Evolutionary conservation across 2,888 invertebrate species (phyloP).

Genomic region (Cepaea hortensis): DNA sequence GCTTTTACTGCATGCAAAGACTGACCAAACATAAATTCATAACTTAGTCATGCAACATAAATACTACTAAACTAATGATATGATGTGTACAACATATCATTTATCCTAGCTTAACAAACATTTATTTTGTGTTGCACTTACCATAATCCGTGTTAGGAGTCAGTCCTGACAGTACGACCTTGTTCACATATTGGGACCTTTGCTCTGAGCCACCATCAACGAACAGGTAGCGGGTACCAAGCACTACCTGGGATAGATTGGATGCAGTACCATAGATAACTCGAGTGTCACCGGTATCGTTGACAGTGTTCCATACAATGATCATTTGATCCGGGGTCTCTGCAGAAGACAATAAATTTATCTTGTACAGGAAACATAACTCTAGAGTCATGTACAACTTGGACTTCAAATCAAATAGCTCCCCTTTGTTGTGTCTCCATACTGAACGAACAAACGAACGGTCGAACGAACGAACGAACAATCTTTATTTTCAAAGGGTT

Average conservation of each 20-base stretch:
- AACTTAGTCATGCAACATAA: no score
- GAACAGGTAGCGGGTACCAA: constrained; percentile 26
- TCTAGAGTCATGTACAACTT: neutral
- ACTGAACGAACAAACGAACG: no score
- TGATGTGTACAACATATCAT: no score
- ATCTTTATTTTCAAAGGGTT: no score
- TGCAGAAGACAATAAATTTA: neutral
- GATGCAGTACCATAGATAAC: constrained; percentile 21
- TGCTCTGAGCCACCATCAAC: constrained; percentile 38
- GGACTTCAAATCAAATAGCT: neutral
- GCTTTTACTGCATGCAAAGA: no score
- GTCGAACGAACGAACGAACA: no score
- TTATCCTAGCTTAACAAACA: no score
- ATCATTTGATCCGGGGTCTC: constrained; percentile 33
- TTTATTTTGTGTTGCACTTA: constrained; percentile 22
- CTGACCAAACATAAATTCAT: no score
- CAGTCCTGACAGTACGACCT: constrained; percentile 41
- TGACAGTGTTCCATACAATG: constrained; percentile 40
- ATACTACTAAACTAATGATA: no score
- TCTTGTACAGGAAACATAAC: neutral
- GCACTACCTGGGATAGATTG: neutral
- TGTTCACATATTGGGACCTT: constrained; percentile 41
- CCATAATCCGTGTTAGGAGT: constrained; percentile 36
- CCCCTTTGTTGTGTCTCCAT: neutral
- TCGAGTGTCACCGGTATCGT: constrained; percentile 36